These are phyloP conservation scores for Nephila pilipes DNA, from an alignment of 1,140 invertebrate species.

Conservation along the genomic window DNA sequence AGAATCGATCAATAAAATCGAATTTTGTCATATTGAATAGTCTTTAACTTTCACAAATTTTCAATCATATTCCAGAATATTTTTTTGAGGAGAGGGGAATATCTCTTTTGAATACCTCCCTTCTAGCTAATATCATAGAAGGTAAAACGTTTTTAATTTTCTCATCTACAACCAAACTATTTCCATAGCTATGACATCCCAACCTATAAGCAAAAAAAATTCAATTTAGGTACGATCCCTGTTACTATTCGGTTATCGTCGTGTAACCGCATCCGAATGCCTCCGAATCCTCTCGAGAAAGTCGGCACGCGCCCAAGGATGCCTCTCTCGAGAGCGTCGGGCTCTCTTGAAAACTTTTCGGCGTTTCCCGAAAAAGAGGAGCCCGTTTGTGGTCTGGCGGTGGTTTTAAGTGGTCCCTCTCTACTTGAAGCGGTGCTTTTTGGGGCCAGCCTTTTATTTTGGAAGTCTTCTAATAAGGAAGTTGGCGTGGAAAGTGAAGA, in stretches of 20 bases:
- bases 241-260: not conserved
- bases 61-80: no score
- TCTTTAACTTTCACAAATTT: no score
- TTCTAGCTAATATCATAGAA: no score
- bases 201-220: not conserved
- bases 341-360: constrained; percentile 3
- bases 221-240: not conserved
- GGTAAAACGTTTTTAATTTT: no score
- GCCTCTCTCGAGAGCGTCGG: not conserved
- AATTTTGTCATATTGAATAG: no score
- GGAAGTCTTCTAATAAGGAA: constrained; percentile 23
- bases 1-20: no score
- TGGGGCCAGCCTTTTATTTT: not conserved
- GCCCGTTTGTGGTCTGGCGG: constrained; percentile 21
- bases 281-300: constrained; percentile 13
- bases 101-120: no score
- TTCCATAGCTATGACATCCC: not conserved
- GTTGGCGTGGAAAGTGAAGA: not conserved
- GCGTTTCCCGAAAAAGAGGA: constrained; percentile 7
- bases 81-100: no score
- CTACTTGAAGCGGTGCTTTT: not conserved
- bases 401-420: constrained; percentile 14
- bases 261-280: not conserved
- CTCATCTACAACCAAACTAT: not conserved
- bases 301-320: not conserved